phyloP scores from a whole-genome alignment of 1,140 invertebrate species.

The Drosophila chauvacae region DNA sequence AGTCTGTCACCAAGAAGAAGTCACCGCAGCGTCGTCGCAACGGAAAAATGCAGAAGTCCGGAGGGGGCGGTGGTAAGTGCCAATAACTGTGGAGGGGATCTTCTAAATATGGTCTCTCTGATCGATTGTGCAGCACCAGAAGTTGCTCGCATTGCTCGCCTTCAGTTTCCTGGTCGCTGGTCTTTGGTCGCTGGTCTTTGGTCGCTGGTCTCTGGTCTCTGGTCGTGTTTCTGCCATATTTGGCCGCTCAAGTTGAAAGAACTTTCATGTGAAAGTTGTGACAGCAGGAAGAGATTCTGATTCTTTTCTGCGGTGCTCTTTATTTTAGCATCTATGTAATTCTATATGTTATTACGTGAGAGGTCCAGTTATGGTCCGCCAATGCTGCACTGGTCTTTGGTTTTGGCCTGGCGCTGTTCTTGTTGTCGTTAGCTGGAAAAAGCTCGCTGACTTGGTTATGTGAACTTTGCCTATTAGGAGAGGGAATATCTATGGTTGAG shows the following conservation, averaged over 20 bases:
- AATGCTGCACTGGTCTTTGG: slow-evolving; percentile 52
- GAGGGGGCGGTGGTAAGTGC: slow-evolving; percentile 53
- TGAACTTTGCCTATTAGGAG: slow-evolving; percentile 77
- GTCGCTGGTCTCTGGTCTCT: slow-evolving; percentile 43
- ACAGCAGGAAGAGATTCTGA: slow-evolving; percentile 78
- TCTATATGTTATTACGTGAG: slow-evolving; percentile 82
- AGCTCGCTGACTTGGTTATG: slow-evolving; percentile 39
- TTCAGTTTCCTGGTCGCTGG: slow-evolving; percentile 60
- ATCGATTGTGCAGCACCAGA: slow-evolving; percentile 65
- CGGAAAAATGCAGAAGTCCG: slow-evolving; percentile 64
- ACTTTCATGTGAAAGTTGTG: slow-evolving; percentile 83
- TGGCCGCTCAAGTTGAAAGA: slow-evolving; percentile 81
- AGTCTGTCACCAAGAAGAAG: slow-evolving; percentile 54
- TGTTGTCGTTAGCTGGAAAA: slow-evolving; percentile 37
- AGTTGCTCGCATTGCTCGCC: slow-evolving; percentile 61
- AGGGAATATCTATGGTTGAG: slow-evolving; percentile 16
- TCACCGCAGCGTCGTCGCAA: slow-evolving; percentile 67
- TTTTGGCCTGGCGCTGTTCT: slow-evolving; percentile 24
- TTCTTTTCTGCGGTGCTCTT: slow-evolving; percentile 36
- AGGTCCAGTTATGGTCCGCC: slow-evolving; percentile 79
- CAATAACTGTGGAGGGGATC: slow-evolving; percentile 34
- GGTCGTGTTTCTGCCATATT: slow-evolving; percentile 74
- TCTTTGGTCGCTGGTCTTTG: slow-evolving; percentile 29
- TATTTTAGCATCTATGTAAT: slow-evolving; percentile 52
- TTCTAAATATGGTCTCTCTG: slow-evolving; percentile 75